Base-by-base conservation (phyloP, 1,140 invertebrate genomes). In the Bombus sibiricus region DNA sequence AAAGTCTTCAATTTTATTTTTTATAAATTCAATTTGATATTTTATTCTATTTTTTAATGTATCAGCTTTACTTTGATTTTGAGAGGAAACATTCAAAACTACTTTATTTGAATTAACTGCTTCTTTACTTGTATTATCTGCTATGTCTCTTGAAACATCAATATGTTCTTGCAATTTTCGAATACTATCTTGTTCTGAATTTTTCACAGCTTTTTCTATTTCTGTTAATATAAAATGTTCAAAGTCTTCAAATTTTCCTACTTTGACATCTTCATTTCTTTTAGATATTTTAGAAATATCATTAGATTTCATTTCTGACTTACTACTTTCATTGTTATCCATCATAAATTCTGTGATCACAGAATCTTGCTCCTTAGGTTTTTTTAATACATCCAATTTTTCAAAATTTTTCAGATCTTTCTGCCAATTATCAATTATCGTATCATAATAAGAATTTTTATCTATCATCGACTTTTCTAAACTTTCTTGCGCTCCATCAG, bases 181-280 rank as follows among this genome's bases (percentile, higher is more conserved):
- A n/a, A 89, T 71, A 28, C n/a, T 77, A 66, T 86, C 77, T 75
- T 83, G 75, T 43, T 90, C 82, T 22, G 80, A 75, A 78, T 85
- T 86, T 73, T 92, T 86, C 2, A 87, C 69, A 34, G 82, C 84
- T 81, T 89, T 91, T 53, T 92, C 87, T 73, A 92, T 87, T 86
- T 93, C 89, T 22, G 88, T 87, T 53, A 92, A 76, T 86, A 92
- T 86, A 69, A 93, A 89, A 62, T 91, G 86, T 77, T 92, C 88
- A 25, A 91, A 88, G 73, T 92, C 83, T 53, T 85, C 84, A 32
- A 87, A 72, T 69, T 87, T 89, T n/a, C 86, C 69, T 47, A 74
- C 37, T n/a, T 78, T 64, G 9, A 69, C 71, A 53, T 85, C 82
- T 37, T 86, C 88, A 43, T 71, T 59, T 18, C 84, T 80, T 43